Evolutionary conservation across 2,113 vertebrate genomes (phyloP), one percentile per base, ranked within the genome.

Genomic region (Puffinus mauretanicus): DNA sequence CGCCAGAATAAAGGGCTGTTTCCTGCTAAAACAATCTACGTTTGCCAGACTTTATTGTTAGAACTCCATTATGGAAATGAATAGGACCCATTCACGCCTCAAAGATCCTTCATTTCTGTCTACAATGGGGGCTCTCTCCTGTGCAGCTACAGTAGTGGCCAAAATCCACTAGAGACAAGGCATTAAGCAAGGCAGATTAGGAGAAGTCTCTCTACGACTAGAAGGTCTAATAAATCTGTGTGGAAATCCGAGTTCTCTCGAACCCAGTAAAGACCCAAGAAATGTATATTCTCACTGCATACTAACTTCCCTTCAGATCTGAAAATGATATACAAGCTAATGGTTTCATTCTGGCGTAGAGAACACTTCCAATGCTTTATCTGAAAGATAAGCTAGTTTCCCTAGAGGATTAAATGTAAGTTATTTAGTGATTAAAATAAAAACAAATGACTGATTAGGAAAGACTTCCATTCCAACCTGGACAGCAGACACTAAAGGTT

Each of bases 11-110:
- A 95, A 93, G 77, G 61, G 60, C 76, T 83, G 86, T 72, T 92
- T 96, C 86, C 94, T 93, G 77, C 88, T 94, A 94, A 88, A 93
- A 91, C 47, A 81, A 64, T 36, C 90, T 64, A 20, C 7, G 16
- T 69, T 94, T 95, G 88, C 83, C 91, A 94, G 77, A 79, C 72
- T 92, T 95, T 60, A 86, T 76, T 96, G 94, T 96, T 94, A 94
- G 69, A 91, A 93, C n/a, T 91, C 67, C 70, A 85, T 93, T 79
- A 82, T 64, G 88, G 75, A 94, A 94, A 94, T 94, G 90, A 96
- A 97, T 84, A 96, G 86, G 83, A 83, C 77, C 57, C 13, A 0
- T 65, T 96, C 52, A 79, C 1, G 36, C 86, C 92, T 76, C 90
- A 64, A 58, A 94, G 82, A 72, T 26, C 57, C 70, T 84, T 84